Conservation (phyloP, 2,888 invertebrate species). For the Apotomis capreana region DNA sequence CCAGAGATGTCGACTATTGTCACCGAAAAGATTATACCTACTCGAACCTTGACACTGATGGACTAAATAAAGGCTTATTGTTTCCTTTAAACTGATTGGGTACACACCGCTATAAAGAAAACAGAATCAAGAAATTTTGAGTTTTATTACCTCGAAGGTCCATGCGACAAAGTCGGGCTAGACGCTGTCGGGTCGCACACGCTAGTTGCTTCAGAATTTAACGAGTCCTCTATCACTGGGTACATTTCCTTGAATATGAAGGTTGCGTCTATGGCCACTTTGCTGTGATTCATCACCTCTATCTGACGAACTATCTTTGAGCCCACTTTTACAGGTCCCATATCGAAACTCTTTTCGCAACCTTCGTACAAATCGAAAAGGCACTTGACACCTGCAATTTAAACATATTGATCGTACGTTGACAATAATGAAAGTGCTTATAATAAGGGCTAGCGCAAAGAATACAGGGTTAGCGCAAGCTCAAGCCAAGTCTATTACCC, state of each 20-base stretch:
- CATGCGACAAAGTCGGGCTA: slow-evolving; percentile 46
- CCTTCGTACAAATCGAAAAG: slow-evolving; percentile 77
- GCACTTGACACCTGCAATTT: slow-evolving; percentile 68
- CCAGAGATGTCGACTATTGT: no score
- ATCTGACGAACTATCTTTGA: slow-evolving; percentile 78
- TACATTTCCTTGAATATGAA: slow-evolving; percentile 81
- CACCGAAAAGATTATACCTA: no score
- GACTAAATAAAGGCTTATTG: no score
- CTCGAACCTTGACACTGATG: no score
- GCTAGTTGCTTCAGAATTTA: slow-evolving; percentile 68
- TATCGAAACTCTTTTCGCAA: slow-evolving; percentile 75
- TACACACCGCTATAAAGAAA: slow-evolving; percentile 27
- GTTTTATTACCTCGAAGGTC: slow-evolving; percentile 64
- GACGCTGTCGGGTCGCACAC: slow-evolving; percentile 60
- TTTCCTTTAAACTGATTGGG: no score
- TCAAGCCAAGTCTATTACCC: no score
- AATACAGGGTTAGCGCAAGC: no score
- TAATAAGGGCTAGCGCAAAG: no score
- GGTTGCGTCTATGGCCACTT: slow-evolving; percentile 78
- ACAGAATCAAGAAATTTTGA: background rate
- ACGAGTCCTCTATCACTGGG: slow-evolving; percentile 61
- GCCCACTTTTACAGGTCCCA: slow-evolving; percentile 78
- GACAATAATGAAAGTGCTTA: no score
- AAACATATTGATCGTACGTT: background rate
- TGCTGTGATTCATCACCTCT: slow-evolving; percentile 83